Conservation (phyloP, 1,140 invertebrate species). For the Drosophila virilis region DNA sequence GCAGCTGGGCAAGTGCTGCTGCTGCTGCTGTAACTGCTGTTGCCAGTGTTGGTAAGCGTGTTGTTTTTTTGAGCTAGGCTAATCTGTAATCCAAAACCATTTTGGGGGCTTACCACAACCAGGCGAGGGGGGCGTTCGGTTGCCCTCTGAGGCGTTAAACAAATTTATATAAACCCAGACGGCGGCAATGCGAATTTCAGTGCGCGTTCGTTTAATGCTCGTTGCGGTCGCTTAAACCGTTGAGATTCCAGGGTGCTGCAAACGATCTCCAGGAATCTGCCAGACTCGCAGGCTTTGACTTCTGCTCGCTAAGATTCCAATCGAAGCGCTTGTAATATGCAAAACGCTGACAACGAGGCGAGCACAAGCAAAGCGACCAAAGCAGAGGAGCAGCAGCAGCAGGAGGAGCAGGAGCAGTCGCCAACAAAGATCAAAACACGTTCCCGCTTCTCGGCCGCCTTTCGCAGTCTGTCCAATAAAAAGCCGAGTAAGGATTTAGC, state of each 20-base stretch:
- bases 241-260: no score
- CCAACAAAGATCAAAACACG: slow-evolving; percentile 63
- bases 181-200: slow-evolving; percentile 55
- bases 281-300: not conserved
- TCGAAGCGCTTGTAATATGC: slow-evolving; percentile 61
- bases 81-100: slow-evolving; percentile 69
- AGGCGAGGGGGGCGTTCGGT: not conserved
- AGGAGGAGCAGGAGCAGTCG: slow-evolving; percentile 18
- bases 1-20: slow-evolving; percentile 42
- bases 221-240: slow-evolving; percentile 52
- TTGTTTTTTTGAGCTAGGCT: not conserved
- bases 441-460: slow-evolving; percentile 77
- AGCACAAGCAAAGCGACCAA: slow-evolving; percentile 41
- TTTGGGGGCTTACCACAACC: slow-evolving; percentile 48
- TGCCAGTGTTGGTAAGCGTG: slow-evolving; percentile 69
- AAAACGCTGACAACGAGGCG: slow-evolving; percentile 55
- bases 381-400: slow-evolving; percentile 21
- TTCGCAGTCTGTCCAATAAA: slow-evolving; percentile 76
- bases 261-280: not conserved
- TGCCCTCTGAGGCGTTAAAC: slow-evolving; percentile 33
- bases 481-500: slow-evolving; percentile 39
- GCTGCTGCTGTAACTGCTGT: no score
- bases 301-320: not conserved
- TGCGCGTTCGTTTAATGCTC: slow-evolving; percentile 56
- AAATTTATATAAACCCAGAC: slow-evolving; percentile 73